Percentiles rank a stretch among this genome's conserved stretches.
Evolutionary conservation across 2,113 vertebrate genomes (phyloP).

Genomic region (Oreochromis aureus): DNA sequence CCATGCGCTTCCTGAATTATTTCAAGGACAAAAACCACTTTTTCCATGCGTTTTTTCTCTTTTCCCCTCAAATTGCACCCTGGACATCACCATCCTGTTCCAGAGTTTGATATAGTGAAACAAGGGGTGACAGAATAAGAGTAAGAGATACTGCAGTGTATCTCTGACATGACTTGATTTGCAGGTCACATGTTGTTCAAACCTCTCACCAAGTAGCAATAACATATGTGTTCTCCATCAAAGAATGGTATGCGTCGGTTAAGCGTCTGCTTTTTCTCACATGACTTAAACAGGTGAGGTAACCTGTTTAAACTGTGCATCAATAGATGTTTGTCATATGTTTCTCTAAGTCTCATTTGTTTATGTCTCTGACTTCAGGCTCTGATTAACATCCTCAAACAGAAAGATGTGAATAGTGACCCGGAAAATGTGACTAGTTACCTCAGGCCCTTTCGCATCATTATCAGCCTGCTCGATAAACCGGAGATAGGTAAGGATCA

Average conservation of each 20-base stretch:
- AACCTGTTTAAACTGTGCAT: not conserved
- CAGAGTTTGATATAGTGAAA: not conserved
- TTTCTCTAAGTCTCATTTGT: not conserved
- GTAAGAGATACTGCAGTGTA: not conserved
- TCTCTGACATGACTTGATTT: not conserved
- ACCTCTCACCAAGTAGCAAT: not conserved
- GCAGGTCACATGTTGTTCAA: not conserved
- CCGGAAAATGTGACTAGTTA: slow-evolving; percentile 77
- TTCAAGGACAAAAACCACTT: no score
- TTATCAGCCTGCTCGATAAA: slow-evolving; percentile 92
- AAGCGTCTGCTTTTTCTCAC: not conserved
- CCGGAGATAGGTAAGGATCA: slow-evolving; percentile 84
- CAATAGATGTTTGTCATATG: not conserved
- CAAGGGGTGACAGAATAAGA: not conserved
- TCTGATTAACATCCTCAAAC: slow-evolving; percentile 83
- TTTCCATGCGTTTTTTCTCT: no score
- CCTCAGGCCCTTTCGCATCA: slow-evolving; percentile 89
- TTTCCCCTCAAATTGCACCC: not conserved
- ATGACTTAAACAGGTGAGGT: not conserved
- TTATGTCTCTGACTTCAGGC: slow-evolving; percentile 67
- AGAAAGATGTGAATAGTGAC: slow-evolving; percentile 74
- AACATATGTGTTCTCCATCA: not conserved
- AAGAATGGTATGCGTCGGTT: not conserved
- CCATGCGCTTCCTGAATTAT: no score
- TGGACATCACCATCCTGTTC: no score